Percentiles rank a stretch among this genome's conserved stretches.
phyloP scores from a whole-genome alignment of 1,140 invertebrate genomes.

The Diachasma alloeum region DNA sequence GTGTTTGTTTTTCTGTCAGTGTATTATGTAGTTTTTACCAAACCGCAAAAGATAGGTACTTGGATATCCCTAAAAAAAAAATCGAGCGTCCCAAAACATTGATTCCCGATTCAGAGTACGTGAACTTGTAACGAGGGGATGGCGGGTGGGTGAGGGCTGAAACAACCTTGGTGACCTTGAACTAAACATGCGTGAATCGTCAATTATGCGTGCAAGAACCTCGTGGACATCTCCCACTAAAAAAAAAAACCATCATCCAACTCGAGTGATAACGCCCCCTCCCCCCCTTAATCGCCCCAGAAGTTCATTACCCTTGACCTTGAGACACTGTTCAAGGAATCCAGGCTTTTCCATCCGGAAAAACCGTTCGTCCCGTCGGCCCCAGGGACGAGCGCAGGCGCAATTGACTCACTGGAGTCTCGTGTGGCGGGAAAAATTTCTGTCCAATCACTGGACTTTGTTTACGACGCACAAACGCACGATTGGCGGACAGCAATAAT shows the following conservation, averaged over 20 bases:
- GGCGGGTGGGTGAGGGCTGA: background rate
- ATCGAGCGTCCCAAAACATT: background rate
- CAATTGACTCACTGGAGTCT: background rate
- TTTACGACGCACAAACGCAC: conserved; percentile 51
- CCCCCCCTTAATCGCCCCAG: background rate
- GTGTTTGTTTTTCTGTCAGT: no score
- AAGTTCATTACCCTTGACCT: background rate
- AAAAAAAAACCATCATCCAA: no score
- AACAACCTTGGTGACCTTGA: conserved; percentile 29
- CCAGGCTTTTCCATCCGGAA: background rate
- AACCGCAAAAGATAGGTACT: no score
- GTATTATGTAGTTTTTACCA: no score
- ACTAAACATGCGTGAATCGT: conserved; percentile 23
- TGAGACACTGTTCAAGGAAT: background rate
- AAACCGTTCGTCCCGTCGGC: background rate
- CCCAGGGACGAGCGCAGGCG: background rate
- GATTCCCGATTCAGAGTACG: background rate
- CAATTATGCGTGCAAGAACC: background rate
- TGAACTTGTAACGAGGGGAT: background rate
- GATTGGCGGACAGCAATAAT: conserved; percentile 46
- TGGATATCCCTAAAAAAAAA: no score
- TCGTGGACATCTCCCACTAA: background rate
- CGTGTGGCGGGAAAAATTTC: conserved; percentile 35
- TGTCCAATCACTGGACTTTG: conserved; percentile 38
- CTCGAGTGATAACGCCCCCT: background rate